Evolutionary conservation across 2,888 invertebrate species (phyloP), one percentile per base, ranked within the genome.

Genomic region (Cheilosia impressa): DNA sequence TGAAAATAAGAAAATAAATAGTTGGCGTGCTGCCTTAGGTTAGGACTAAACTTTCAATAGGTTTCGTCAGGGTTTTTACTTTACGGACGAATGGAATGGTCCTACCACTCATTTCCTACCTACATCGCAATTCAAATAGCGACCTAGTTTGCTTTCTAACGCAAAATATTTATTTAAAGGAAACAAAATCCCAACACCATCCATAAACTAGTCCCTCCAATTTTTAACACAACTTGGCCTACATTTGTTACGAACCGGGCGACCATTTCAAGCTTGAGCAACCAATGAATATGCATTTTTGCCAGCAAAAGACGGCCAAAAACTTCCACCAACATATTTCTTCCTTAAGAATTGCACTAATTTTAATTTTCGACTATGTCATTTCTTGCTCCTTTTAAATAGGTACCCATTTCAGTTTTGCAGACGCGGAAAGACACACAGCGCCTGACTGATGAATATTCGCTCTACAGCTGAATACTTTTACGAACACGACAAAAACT

Each of bases 391-490:
- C 72, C 73, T 63, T 65, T 41, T 31, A 45, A 27, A 38, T 17
- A 34, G 34, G 22, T 22, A 10, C 13, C 15, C 22, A 22, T 10
- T 9, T 43, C 41, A 52, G 52, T 41, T n/a, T 19, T 19, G 10
- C 24, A 38, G 38, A 41, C 10, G n/a, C 58, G 27, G 73, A 53
- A 53, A 34, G 45, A 43, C 62, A 41, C 24, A n/a, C 55, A 69
- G 65, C 76, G 22, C 58, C 65, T 82, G 81, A 82, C 65, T 82
- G 81, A 82, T 82, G 76, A 76, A 82, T 65, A 73, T 79, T 50
- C 73, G 9, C 31, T 13, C 65, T 38, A 13, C 60, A 22, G 50
- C 68, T 24, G 71, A 63, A 62, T 73, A 68, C 50, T 66, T 78
- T 71, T 62, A 41, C 17, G 76, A n/a, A 68, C 7, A 31, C 9